Evolutionary conservation across 2,888 invertebrate genomes (phyloP), one percentile per base, ranked within the genome.

Genomic region (Venustoraphidia nigricollis): DNA sequence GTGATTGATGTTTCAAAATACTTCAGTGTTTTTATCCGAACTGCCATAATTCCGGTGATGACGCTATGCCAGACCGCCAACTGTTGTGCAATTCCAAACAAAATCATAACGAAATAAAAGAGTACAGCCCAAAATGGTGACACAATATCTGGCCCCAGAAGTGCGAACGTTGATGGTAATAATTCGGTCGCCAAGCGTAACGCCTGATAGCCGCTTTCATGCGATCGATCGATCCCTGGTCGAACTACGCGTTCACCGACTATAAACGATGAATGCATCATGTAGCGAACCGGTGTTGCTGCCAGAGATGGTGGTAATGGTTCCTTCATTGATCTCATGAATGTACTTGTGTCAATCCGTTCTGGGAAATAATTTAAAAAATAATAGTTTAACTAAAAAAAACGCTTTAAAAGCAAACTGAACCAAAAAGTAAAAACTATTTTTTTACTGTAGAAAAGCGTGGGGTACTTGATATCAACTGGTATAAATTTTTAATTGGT

Each of bases 31-130:
- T 77, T 72, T n/a, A 81, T 68, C 66, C 85, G 79, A 62, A 90
- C 74, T 39, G 88, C 75, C 77, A 90, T 78, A 45, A 92, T 75
- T 3, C 89, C 88, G 14, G 87, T 83, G 52, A 91, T 84, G 46
- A 92, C 86, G 59, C 88, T 88, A 62, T 91, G 89, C 92, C 92
- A 92, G 60, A 92, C 83, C 1, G 89, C 90, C 56, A 91, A 70
- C 68, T 91, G 83, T 58, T 92, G 92, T 5, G 87, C 88, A 50
- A 93, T 76, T 1, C 91, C 92, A 60, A 93, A 89, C 58, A 88
- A 71, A 53, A 91, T 85, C 50, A 92, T 73, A 54, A 83, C 81
- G 61, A 86, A 82, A 66, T 88, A 92, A 60, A 90, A 87, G 44
- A 91, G 73, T 9, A 88, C 83, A 0, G 88, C 83, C 92, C 92